phyloP scores from a whole-genome alignment of 2,888 invertebrate species.

The Epinotia brunnichana region DNA sequence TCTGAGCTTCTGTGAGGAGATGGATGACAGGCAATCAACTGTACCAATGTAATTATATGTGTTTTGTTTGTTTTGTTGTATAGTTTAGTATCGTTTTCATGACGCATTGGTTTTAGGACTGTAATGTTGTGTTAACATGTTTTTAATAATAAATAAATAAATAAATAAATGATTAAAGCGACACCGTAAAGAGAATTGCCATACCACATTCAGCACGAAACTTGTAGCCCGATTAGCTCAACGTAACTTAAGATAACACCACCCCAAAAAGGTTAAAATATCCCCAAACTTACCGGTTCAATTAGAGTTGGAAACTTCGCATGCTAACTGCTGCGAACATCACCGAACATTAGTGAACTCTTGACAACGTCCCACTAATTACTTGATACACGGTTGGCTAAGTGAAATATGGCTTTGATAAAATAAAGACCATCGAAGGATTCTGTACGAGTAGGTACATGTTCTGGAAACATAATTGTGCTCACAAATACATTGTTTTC shows the following conservation, averaged over 20 bases:
- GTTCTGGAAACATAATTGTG: background rate
- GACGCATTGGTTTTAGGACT: too few species aligned
- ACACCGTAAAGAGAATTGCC: background rate
- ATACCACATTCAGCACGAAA: background rate
- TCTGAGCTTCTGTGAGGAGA: too few species aligned
- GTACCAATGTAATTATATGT: too few species aligned
- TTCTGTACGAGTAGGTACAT: too few species aligned
- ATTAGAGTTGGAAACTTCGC: slow-evolving; percentile 22
- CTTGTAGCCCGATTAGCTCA: background rate
- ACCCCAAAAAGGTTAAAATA: slow-evolving; percentile 18
- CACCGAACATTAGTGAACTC: slow-evolving; percentile 1
- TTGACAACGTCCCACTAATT: slow-evolving; percentile 15
- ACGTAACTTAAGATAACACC: background rate
- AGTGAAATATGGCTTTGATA: background rate
- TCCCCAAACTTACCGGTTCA: slow-evolving; percentile 17
- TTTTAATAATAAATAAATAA: too few species aligned
- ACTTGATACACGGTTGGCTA: slow-evolving; percentile 8
- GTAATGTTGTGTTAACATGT: too few species aligned
- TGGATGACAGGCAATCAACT: too few species aligned
- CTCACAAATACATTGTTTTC: background rate
- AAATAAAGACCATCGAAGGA: background rate
- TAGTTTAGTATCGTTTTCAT: too few species aligned
- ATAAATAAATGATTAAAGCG: too few species aligned
- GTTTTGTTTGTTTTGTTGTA: too few species aligned
- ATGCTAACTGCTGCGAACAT: slow-evolving; percentile 1